Evolutionary conservation across 2,113 vertebrate species (phyloP).

Genomic region (Paraplagusia blochii): DNA sequence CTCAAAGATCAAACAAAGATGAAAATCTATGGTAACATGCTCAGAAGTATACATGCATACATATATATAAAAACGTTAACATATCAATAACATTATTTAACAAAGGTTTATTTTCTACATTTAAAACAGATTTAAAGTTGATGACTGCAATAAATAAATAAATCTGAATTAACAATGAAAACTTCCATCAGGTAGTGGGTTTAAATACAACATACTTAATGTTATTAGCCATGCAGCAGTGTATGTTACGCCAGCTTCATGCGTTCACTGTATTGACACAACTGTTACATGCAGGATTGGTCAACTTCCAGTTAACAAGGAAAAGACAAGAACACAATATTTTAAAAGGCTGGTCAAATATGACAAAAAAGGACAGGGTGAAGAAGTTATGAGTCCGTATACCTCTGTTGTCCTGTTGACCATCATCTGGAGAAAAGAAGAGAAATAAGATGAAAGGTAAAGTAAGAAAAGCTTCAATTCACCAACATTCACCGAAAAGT

Average conservation of each 20-base stretch:
- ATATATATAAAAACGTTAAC: conserved; percentile 24
- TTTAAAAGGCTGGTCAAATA: conserved; percentile 44
- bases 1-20: conserved; percentile 61
- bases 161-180: conserved; percentile 5
- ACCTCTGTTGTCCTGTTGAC: conserved; percentile 99
- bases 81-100: background rate
- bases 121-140: background rate
- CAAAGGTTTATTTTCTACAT: background rate
- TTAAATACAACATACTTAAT: conserved; percentile 14
- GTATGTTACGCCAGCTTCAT: conserved; percentile 34
- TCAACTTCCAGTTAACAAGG: conserved; percentile 10
- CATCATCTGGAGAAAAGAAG: conserved; percentile 88
- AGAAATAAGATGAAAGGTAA: conserved; percentile 12
- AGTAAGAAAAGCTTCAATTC: background rate
- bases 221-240: conserved; percentile 57
- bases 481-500: background rate
- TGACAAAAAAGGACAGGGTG: conserved; percentile 17
- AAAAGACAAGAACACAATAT: conserved; percentile 22
- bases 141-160: background rate
- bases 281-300: conserved; percentile 47
- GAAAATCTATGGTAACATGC: conserved; percentile 41
- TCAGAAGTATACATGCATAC: conserved; percentile 37
- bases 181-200: conserved; percentile 22
- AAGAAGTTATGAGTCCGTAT: conserved; percentile 61
- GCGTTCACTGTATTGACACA: conserved; percentile 29